These are phyloP conservation scores for Misgurnus anguillicaudatus DNA, from an alignment of 2,113 vertebrate genomes.

Conservation along the genomic window DNA sequence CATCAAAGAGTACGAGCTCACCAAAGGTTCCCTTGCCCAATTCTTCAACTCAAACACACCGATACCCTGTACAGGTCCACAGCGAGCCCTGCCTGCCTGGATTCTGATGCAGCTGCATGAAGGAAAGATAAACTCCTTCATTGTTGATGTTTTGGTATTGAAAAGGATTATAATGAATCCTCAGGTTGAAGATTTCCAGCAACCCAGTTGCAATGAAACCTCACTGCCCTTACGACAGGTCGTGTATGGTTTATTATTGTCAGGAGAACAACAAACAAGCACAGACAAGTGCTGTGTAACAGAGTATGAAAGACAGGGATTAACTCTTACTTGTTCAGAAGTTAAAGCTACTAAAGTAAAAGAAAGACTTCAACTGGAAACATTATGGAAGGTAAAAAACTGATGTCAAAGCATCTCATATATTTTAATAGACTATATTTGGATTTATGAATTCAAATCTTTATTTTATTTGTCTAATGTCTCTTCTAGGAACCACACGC, in stretches of 20 bases:
- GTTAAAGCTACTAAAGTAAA: conserved; percentile 61
- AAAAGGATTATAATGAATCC: conserved; percentile 59
- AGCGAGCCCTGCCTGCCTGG: conserved; percentile 73
- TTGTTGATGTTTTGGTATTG: conserved; percentile 75
- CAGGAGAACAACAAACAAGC: conserved; percentile 12
- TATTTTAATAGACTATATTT: not conserved
- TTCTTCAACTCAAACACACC: conserved; percentile 71
- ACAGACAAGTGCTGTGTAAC: conserved; percentile 52
- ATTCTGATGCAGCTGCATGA: conserved; percentile 63
- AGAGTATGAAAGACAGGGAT: conserved; percentile 75
- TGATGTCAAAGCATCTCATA: not conserved
- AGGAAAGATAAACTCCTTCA: conserved; percentile 65
- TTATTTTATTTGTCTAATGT: not conserved
- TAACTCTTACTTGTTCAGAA: conserved; percentile 60
- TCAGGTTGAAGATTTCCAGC: conserved; percentile 75
- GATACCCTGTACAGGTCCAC: conserved; percentile 50
- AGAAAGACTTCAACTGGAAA: conserved; percentile 62
- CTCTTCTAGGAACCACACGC: conserved; percentile 61
- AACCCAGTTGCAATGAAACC: conserved; percentile 64
- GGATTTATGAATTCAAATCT: not conserved
- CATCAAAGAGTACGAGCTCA: conserved; percentile 75
- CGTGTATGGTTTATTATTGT: conserved; percentile 80
- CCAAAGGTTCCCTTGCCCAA: conserved; percentile 60
- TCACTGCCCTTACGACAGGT: conserved; percentile 77
- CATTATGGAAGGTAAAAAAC: conserved; percentile 73